Conservation (phyloP, 2,113 vertebrate species). For the Ceratotherium simum region DNA sequence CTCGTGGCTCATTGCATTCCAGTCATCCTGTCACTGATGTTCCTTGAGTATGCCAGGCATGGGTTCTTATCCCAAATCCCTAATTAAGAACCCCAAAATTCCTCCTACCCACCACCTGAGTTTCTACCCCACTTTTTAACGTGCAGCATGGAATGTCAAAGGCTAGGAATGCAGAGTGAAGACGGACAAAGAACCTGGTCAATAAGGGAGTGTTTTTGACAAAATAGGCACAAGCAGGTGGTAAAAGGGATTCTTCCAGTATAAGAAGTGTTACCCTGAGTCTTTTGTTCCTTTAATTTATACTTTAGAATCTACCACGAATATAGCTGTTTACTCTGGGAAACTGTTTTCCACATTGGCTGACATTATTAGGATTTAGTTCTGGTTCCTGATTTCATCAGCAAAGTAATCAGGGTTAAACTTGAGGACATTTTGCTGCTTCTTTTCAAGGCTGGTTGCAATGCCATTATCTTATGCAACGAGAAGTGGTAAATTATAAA, state of each 20-base stretch:
- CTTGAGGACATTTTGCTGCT: background rate
- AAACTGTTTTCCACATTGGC: background rate
- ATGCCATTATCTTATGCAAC: background rate
- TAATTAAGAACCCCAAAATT: background rate
- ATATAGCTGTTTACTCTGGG: background rate
- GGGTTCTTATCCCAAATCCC: background rate
- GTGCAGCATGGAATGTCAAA: background rate
- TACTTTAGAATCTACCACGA: background rate
- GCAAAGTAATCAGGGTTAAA: slow-evolving; percentile 16
- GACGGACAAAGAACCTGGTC: background rate
- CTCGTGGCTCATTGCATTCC: background rate
- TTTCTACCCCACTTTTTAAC: background rate
- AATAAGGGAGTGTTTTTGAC: background rate
- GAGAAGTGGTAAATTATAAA: slow-evolving; percentile 27
- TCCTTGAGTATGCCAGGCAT: background rate
- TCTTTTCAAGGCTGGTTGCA: background rate
- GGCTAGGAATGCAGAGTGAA: background rate
- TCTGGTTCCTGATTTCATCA: slow-evolving; percentile 27
- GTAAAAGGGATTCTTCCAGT: background rate
- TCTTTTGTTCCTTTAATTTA: slow-evolving; percentile 1
- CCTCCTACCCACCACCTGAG: background rate
- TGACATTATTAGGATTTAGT: background rate
- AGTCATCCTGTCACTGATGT: background rate
- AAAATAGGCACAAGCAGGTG: slow-evolving; percentile 9
- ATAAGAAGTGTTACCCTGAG: too few relatives aligned